Conservation (phyloP, 2,797 vertebrate species). For the Rachycentron canadum region DNA sequence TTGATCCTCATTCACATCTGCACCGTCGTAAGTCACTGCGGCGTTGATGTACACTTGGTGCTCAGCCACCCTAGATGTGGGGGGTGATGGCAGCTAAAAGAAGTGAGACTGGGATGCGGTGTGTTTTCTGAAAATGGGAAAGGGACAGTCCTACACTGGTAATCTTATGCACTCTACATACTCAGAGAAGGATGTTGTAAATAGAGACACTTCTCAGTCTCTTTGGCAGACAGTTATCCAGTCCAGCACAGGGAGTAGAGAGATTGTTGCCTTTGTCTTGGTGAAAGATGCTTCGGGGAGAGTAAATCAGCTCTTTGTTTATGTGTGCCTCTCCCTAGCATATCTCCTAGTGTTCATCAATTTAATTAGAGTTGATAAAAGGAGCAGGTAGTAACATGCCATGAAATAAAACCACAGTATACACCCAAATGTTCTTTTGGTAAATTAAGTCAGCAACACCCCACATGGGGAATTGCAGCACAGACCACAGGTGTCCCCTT, state of each 20-base stretch:
- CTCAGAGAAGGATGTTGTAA: constrained; percentile 54
- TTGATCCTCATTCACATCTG: constrained; percentile 74
- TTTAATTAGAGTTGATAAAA: constrained; percentile 76
- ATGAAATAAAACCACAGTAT: constrained; percentile 57
- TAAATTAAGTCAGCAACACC: constrained; percentile 31
- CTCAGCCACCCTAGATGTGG: constrained; percentile 33
- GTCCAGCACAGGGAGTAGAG: constrained; percentile 74
- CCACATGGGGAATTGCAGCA: constrained; percentile 1
- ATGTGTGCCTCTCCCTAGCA: constrained; percentile 67
- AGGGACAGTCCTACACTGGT: constrained; percentile 13
- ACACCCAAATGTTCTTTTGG: constrained; percentile 42
- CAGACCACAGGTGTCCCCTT: constrained; percentile 1
- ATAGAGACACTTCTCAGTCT: constrained; percentile 56
- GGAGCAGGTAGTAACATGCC: constrained; percentile 61
- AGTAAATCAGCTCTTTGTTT: constrained; percentile 78
- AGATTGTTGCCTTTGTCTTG: constrained; percentile 73
- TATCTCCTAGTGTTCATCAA: constrained; percentile 77
- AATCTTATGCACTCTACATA: constrained; percentile 7
- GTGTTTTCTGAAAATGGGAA: constrained; percentile 48
- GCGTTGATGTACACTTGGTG: constrained; percentile 62
- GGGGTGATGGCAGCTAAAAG: constrained; percentile 19
- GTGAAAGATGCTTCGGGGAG: constrained; percentile 63
- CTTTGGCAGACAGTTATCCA: constrained; percentile 61
- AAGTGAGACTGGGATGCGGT: constrained; percentile 10
- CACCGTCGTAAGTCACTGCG: constrained; percentile 60